A percentile compares a stretch with the other conserved stretches of the same genome.
Conservation (phyloP, 2,113 vertebrate genomes). For the Penelope pileata region DNA sequence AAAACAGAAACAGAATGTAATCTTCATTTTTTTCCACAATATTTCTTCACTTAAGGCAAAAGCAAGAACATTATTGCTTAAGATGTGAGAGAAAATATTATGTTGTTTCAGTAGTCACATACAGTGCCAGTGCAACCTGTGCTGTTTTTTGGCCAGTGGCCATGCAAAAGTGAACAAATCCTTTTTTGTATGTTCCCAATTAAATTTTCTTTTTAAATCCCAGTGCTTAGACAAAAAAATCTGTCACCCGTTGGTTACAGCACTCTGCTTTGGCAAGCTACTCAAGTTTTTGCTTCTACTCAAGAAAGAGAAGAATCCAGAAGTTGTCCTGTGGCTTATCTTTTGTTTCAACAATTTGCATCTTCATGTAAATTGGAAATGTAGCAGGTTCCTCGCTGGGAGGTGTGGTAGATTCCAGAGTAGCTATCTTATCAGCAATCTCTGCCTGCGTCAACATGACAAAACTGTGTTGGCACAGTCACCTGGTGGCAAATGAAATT, state of each 20-base stretch:
- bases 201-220: background rate
- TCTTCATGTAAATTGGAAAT: slow-evolving; percentile 7
- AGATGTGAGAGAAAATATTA: slow-evolving; percentile 10
- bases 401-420: background rate
- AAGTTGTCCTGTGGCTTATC: slow-evolving; percentile 5
- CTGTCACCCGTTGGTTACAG: background rate
- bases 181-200: background rate
- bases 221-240: background rate
- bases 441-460: background rate
- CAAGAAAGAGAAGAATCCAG: background rate
- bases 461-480: background rate
- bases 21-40: background rate
- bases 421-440: slow-evolving; percentile 17
- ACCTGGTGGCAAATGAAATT: background rate
- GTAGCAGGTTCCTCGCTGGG: slow-evolving; percentile 5
- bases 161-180: background rate
- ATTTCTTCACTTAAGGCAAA: slow-evolving; percentile 57
- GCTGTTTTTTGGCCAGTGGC: background rate
- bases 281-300: background rate
- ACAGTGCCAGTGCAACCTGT: slow-evolving; percentile 15
- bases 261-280: background rate
- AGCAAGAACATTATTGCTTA: slow-evolving; percentile 25
- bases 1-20: background rate
- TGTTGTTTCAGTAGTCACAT: background rate
- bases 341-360: slow-evolving; percentile 22